A percentile compares a stretch with the other conserved stretches of the same genome.
Conservation (phyloP, 1,140 invertebrate species). For the Drosophila ficusphila region DNA sequence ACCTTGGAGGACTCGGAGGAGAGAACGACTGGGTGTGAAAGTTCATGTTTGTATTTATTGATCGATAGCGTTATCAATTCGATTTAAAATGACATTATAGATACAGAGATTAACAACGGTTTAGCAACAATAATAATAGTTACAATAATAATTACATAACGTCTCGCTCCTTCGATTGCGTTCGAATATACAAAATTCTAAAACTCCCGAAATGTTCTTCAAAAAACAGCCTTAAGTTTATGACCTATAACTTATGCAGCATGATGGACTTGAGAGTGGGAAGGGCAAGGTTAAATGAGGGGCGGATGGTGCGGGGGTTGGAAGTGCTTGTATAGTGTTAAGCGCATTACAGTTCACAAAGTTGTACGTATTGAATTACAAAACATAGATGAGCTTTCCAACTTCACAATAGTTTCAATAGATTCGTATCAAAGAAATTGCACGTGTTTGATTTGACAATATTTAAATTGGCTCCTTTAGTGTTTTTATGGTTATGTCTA, state of each 20-base stretch:
- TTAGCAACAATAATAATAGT: slow-evolving; percentile 69
- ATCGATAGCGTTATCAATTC: slow-evolving; percentile 65
- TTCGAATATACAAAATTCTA: slow-evolving; percentile 75
- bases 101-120: slow-evolving; percentile 68
- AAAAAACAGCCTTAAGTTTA: slow-evolving; percentile 81
- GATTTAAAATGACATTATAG: slow-evolving; percentile 73
- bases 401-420: slow-evolving; percentile 21
- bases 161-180: slow-evolving; percentile 55
- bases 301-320: slow-evolving; percentile 5
- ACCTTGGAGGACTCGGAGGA: slow-evolving; percentile 14
- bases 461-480: slow-evolving; percentile 19
- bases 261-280: slow-evolving; percentile 10
- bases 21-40: slow-evolving; percentile 6
- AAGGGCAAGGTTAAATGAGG: too few relatives aligned
- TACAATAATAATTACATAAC: slow-evolving; percentile 63
- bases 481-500: slow-evolving; percentile 7
- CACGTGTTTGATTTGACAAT: slow-evolving; percentile 70
- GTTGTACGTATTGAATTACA: slow-evolving; percentile 55
- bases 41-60: slow-evolving; percentile 47
- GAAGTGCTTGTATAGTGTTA: slow-evolving; percentile 30
- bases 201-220: slow-evolving; percentile 73
- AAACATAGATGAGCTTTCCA: slow-evolving; percentile 59
- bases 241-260: slow-evolving; percentile 39
- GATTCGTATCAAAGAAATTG: slow-evolving; percentile 81
- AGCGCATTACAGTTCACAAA: slow-evolving; percentile 48